Evolutionary conservation across 1,140 invertebrate species (phyloP).

Genomic region (Frieseomelitta varia): DNA sequence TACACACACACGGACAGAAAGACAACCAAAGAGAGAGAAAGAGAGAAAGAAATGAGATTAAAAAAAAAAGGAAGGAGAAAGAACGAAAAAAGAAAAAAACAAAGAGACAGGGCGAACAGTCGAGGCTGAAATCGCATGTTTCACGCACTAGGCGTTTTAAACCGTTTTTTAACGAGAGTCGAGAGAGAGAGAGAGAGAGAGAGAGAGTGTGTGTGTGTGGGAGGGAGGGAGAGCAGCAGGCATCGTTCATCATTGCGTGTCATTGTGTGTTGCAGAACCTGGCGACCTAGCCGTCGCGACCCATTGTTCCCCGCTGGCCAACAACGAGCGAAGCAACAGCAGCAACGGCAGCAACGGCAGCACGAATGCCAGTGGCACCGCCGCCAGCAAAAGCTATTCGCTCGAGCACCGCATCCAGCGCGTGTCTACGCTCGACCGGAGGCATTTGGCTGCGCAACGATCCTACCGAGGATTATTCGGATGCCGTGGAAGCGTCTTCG

Average conservation of each 20-base stretch:
- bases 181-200: not conserved
- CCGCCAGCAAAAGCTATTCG: conserved; percentile 54
- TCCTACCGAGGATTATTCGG: conserved; percentile 55
- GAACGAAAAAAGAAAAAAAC: not conserved
- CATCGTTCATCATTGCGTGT: conserved; percentile 57
- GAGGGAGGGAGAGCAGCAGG: not conserved
- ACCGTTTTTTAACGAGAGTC: conserved; percentile 53
- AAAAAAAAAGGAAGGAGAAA: not conserved
- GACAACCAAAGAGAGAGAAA: conserved; percentile 9
- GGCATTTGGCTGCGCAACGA: conserved; percentile 52
- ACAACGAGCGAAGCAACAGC: conserved; percentile 50
- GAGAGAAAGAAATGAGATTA: not conserved
- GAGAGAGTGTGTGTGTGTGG: too few relatives aligned
- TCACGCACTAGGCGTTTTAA: conserved; percentile 51
- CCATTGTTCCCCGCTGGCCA: conserved; percentile 64
- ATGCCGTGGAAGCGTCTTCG: conserved; percentile 45
- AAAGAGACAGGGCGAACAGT: conserved; percentile 3
- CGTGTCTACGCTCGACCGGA: conserved; percentile 45
- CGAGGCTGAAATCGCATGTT: conserved; percentile 34
- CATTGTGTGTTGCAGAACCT: conserved; percentile 79
- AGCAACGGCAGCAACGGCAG: conserved; percentile 14
- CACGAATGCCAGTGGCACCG: conserved; percentile 45
- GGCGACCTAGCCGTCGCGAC: conserved; percentile 77
- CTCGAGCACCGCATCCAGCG: conserved; percentile 46
- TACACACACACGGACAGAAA: not conserved